Conservation (phyloP, 2,113 vertebrate genomes). For the Corvus hawaiiensis region DNA sequence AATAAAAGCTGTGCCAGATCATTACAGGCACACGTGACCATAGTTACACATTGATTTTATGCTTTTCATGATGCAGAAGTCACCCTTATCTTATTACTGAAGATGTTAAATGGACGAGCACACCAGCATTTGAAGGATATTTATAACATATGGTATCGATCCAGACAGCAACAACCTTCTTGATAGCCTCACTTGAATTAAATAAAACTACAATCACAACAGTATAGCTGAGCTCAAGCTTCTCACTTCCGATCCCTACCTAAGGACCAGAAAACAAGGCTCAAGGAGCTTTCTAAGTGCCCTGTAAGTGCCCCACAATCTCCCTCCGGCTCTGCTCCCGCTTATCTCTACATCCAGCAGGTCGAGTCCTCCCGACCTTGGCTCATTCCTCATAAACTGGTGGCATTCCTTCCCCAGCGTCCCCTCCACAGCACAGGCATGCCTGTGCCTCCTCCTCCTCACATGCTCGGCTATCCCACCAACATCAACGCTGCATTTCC, state of each 20-base stretch:
- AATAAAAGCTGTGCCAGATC: slow-evolving; percentile 33
- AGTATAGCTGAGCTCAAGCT: neutral
- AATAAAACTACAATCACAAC: neutral
- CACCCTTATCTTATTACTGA: neutral
- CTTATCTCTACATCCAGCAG: neutral
- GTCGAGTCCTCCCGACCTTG: fast-evolving
- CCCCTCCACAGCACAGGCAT: neutral
- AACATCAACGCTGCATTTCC: fast-evolving
- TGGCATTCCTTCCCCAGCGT: neutral
- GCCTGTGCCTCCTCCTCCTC: neutral
- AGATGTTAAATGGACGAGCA: neutral
- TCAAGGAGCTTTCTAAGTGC: neutral
- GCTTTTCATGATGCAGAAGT: neutral
- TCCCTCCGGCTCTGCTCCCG: neutral
- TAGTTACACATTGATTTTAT: slow-evolving; percentile 36
- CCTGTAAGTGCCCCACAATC: neutral
- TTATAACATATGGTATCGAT: neutral
- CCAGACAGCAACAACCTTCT: neutral
- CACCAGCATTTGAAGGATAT: neutral
- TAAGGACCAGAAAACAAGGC: neutral
- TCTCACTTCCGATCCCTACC: neutral
- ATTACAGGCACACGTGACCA: neutral
- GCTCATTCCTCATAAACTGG: neutral
- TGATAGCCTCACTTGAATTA: neutral
- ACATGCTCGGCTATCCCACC: neutral